phyloP scores from a whole-genome alignment of 2,113 vertebrate genomes.

The Chamaetylas fuelleborni region DNA sequence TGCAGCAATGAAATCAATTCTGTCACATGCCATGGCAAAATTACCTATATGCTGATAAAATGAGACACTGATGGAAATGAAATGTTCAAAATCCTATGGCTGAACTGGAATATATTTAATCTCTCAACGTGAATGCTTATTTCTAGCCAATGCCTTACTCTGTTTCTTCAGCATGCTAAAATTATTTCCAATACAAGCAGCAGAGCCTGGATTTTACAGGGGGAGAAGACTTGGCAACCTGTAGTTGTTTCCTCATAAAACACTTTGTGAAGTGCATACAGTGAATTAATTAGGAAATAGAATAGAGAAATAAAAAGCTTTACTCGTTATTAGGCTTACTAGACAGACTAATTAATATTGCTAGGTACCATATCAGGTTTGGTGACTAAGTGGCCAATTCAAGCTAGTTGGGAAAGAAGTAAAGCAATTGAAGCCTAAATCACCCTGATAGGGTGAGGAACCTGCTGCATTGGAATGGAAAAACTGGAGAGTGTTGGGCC shows the following conservation, averaged over 20 bases:
- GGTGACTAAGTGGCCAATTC: neutral
- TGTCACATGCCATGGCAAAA: neutral
- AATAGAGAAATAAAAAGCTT: neutral
- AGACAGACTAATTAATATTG: neutral
- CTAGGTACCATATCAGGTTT: neutral
- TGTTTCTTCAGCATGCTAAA: neutral
- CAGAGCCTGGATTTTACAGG: neutral
- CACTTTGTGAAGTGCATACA: neutral
- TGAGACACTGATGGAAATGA: neutral
- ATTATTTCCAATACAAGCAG: neutral
- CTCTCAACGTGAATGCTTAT: neutral
- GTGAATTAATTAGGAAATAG: neutral
- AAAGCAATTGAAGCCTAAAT: neutral
- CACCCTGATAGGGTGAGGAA: neutral
- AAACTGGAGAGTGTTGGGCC: neutral
- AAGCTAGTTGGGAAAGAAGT: neutral
- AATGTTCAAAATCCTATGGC: neutral
- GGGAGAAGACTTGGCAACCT: neutral
- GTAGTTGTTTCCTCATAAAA: neutral
- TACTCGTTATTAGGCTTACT: neutral
- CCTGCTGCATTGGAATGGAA: neutral
- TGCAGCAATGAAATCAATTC: neutral
- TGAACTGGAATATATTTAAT: neutral
- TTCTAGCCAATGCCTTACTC: neutral
- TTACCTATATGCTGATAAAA: neutral